phyloP scores from a whole-genome alignment of 1,140 invertebrate genomes.

The Aphelenchoides fujianensis region DNA sequence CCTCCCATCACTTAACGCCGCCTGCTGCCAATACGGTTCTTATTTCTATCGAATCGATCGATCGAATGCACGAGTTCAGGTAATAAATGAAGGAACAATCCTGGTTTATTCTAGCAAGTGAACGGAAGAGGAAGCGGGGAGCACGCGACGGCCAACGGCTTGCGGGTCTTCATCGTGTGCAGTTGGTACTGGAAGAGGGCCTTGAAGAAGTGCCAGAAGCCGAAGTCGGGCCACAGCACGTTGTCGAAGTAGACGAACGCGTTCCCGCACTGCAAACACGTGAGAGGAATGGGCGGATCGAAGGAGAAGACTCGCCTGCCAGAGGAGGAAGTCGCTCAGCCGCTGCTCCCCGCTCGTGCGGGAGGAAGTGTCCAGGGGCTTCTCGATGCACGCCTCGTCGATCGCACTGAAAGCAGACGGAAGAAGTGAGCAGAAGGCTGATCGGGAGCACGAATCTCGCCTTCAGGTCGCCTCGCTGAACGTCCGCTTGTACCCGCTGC shows the following conservation, averaged over 20 bases:
- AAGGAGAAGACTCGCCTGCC: conserved; percentile 82
- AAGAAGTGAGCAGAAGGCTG: background rate
- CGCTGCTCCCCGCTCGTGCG: conserved; percentile 93
- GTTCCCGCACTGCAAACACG: conserved; percentile 47
- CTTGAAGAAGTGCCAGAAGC: conserved; percentile 52
- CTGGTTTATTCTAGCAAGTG: too few species aligned
- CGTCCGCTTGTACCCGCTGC: conserved; percentile 62
- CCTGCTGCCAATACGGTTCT: too few species aligned
- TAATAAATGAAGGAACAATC: too few species aligned
- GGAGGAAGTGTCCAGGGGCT: conserved; percentile 79
- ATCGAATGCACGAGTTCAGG: too few species aligned
- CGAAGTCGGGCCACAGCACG: conserved; percentile 56
- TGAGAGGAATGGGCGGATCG: too few species aligned
- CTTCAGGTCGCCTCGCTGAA: conserved; percentile 36
- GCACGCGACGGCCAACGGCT: too few species aligned
- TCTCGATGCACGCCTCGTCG: too few species aligned
- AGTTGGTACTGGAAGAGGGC: conserved; percentile 50
- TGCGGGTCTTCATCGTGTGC: too few species aligned
- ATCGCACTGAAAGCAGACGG: too few species aligned
- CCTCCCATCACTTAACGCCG: too few species aligned
- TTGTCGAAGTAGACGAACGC: conserved; percentile 56
- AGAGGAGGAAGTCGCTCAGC: conserved; percentile 91
- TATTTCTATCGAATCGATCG: too few species aligned
- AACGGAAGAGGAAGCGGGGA: too few species aligned
- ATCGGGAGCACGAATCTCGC: conserved; percentile 75